Evolutionary conservation across 2,797 vertebrate genomes (phyloP), one percentile per base, ranked within the genome.

Genomic region (Margarornis squamiger): DNA sequence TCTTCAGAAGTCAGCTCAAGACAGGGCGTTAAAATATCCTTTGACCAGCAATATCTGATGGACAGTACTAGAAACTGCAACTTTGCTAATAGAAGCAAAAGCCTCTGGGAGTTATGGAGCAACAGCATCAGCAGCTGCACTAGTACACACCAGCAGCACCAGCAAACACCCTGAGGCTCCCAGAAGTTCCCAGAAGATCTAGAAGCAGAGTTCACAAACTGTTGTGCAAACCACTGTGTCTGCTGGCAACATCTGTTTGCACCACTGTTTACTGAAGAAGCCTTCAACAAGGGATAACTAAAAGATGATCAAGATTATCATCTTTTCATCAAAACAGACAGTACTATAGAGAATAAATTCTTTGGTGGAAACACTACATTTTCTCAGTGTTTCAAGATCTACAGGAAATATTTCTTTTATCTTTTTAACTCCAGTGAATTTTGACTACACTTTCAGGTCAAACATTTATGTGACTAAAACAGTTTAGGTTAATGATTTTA

Each of bases 371-470:
- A 63, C 6, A 63, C 7, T 0, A 0, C 4, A 36, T 78, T 52
- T 82, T 81, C 86, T 88, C 45, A 59, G 8, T 34, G 10, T 83
- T 93, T 86, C 46, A 68, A 81, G 57, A 78, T 78, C 32, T 84
- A 76, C 83, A 52, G 32, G 16, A 77, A 83, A 48, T 59, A 20
- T 14, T 79, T 82, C 7, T 89, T 89, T 87, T 52, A 73, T 76
- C 51, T 78, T 84, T 92, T 63, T 34, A 86, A 66, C 46, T 80
- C 8, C 6, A 9, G 1, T 81, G 27, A 67, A 54, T 81, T 93
- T 90, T 92, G 7, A 63, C 24, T 94, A 92, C 17, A 46, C 6
- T 86, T 86, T 90, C 39, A 67, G 46, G 66, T 88, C 51, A 92
- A 88, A 94, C 1, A 5, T 74, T 67, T 45, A 36, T 21, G 17